Conservation (phyloP, 2,113 vertebrate species). For the Apus apus region DNA sequence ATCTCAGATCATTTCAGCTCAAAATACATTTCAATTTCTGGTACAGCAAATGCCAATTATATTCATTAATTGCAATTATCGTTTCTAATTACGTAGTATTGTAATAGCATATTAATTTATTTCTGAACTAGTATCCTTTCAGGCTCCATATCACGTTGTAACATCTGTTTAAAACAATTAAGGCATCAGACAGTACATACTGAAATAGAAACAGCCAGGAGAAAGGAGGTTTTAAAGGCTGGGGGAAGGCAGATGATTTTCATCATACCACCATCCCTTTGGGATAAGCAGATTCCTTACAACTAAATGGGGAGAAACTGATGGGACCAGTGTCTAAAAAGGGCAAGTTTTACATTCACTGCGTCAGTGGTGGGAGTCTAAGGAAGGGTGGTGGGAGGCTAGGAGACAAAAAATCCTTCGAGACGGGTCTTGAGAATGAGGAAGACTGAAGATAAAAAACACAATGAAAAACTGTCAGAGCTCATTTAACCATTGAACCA, state of each 20-base stretch:
- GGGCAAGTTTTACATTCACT: not conserved
- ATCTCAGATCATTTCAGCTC: not conserved
- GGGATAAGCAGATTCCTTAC: not conserved
- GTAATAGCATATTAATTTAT: constrained; percentile 27
- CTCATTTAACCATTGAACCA: constrained; percentile 22
- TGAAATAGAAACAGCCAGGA: constrained; percentile 22
- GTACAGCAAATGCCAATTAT: constrained; percentile 47
- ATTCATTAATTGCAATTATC: constrained; percentile 37
- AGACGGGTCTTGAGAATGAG: not conserved
- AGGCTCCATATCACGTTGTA: not conserved
- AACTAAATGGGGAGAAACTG: not conserved
- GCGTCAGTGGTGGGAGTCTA: not conserved
- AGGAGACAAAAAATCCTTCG: not conserved
- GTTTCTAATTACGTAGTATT: constrained; percentile 38
- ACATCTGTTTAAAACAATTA: constrained; percentile 42
- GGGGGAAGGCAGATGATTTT: not conserved
- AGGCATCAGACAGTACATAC: not conserved
- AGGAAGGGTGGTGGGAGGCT: not conserved
- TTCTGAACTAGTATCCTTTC: constrained; percentile 26
- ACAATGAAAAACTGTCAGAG: constrained; percentile 9
- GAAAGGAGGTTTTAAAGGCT: not conserved
- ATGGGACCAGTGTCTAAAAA: not conserved
- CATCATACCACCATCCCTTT: not conserved
- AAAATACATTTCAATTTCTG: constrained; percentile 28
- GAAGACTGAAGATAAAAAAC: not conserved